Evolutionary conservation across 2,888 invertebrate species (phyloP).

Genomic region (Dolichomitus sp.): DNA sequence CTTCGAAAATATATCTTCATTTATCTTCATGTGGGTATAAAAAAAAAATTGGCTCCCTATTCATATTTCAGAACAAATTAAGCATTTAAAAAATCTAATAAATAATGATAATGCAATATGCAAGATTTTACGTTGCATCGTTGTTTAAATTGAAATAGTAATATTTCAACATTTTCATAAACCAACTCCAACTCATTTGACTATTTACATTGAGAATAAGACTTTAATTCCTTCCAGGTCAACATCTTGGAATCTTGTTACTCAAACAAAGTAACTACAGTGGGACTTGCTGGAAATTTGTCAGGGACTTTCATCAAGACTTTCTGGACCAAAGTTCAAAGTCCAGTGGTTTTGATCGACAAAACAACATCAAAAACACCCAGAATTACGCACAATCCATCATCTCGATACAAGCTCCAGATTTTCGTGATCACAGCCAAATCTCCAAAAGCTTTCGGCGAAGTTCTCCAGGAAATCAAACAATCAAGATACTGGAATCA

Average conservation of each 20-base stretch:
- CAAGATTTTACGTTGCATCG: no score
- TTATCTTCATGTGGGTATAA: no score
- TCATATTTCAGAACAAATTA: no score
- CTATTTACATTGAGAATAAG: no score
- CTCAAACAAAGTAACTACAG: neutral
- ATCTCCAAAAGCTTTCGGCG: neutral
- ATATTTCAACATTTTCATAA: no score
- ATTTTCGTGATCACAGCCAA: neutral
- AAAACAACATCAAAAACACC: neutral
- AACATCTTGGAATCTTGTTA: conserved; percentile 3
- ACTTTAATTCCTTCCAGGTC: neutral
- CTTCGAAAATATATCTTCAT: no score
- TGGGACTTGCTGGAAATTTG: conserved; percentile 10
- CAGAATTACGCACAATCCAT: neutral
- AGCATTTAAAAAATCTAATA: no score
- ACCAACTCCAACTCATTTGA: no score
- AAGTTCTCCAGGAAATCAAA: neutral
- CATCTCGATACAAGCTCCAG: neutral
- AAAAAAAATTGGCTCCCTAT: no score
- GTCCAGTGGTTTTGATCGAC: neutral
- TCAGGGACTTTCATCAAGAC: neutral
- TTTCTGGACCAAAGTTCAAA: neutral
- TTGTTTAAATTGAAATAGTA: no score
- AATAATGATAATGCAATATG: no score
- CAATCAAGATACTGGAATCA: conserved; percentile 3